phyloP scores from a whole-genome alignment of 2,113 vertebrate genomes.

The Erythrocercus mccallii region DNA sequence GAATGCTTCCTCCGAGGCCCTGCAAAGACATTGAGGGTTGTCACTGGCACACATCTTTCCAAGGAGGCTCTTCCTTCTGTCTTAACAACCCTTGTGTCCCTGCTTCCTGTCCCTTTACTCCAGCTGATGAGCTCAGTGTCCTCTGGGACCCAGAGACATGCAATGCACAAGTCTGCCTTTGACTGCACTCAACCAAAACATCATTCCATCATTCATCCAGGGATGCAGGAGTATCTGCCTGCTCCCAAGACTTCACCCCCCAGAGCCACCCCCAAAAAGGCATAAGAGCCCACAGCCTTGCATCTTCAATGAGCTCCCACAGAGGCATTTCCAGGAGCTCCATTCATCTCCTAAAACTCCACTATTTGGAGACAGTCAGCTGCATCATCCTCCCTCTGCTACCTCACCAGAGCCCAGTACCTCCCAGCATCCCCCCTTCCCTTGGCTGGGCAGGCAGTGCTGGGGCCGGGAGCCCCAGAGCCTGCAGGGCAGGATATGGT shows the following conservation, averaged over 20 bases:
- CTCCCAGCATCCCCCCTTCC: neutral
- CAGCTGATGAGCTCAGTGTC: neutral
- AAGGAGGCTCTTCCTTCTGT: neutral
- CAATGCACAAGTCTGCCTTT: neutral
- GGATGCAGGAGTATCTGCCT: neutral
- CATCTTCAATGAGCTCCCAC: neutral
- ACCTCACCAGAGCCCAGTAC: neutral
- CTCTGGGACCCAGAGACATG: neutral
- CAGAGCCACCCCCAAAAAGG: neutral
- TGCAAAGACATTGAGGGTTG: slow-evolving; percentile 32
- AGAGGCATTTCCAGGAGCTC: neutral
- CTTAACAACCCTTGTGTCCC: neutral
- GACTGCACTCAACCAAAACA: neutral
- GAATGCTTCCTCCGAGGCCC: slow-evolving; percentile 93
- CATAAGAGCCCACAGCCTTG: neutral
- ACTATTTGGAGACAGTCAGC: neutral
- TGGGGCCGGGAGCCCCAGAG: neutral
- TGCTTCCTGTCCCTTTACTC: neutral
- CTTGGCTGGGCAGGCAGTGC: neutral
- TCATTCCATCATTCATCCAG: neutral
- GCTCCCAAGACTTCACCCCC: neutral
- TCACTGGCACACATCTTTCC: neutral
- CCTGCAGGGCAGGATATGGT: neutral
- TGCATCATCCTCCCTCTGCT: neutral
- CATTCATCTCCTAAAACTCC: neutral